These are phyloP conservation scores for Formicarius rufipectus DNA, from an alignment of 2,113 vertebrate genomes.

Conservation along the genomic window DNA sequence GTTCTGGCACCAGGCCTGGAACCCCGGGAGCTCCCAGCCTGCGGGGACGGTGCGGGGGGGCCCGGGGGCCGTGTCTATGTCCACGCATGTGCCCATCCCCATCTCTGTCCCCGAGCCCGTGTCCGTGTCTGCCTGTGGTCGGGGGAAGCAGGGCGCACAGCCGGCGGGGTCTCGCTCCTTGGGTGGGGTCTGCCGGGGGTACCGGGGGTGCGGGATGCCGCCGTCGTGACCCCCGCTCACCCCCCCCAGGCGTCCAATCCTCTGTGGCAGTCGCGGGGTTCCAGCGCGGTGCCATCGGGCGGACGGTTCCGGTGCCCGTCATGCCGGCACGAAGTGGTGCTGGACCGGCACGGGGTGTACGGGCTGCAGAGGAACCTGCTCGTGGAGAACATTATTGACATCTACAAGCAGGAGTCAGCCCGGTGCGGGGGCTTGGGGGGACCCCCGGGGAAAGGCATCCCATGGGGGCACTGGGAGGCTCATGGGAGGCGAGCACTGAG, in stretches of 20 bases:
- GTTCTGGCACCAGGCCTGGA: not conserved
- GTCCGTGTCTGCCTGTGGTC: no score
- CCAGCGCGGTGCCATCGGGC: slow-evolving; percentile 78
- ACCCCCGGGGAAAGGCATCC: not conserved
- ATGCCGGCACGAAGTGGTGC: slow-evolving; percentile 93
- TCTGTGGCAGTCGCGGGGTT: slow-evolving; percentile 83
- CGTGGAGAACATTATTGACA: slow-evolving; percentile 97
- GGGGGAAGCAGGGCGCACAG: not conserved
- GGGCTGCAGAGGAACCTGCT: slow-evolving; percentile 94
- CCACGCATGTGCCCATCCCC: not conserved
- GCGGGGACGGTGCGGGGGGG: not conserved
- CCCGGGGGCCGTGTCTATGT: not conserved
- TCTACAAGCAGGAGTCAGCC: slow-evolving; percentile 87
- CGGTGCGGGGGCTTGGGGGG: not conserved
- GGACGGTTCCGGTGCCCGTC: slow-evolving; percentile 92
- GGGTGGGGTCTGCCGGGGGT: fast-evolving
- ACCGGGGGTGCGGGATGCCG: no score
- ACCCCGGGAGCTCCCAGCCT: not conserved
- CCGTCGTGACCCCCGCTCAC: not conserved
- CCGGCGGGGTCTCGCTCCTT: not conserved
- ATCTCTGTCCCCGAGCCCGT: not conserved
- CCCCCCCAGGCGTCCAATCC: slow-evolving; percentile 82
- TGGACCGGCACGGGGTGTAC: slow-evolving; percentile 94
- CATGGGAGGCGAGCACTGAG: not conserved
- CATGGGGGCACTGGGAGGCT: not conserved